Evolutionary conservation across 2,797 vertebrate species (phyloP).

Genomic region (Enoplosus armatus): DNA sequence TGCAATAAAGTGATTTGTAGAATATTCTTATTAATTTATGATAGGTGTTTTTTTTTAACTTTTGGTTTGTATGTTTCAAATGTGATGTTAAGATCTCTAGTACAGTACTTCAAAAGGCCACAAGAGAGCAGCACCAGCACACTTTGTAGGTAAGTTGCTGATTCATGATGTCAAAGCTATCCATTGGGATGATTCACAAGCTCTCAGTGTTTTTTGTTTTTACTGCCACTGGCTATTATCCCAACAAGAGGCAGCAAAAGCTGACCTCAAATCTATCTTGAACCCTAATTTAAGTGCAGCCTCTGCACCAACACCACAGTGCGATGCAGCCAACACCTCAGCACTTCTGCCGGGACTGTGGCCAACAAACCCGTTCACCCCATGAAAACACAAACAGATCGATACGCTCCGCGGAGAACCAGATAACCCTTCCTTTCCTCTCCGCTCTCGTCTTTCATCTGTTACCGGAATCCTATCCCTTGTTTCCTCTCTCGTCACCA

Average conservation of each 20-base stretch:
- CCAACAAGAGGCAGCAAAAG: conserved; percentile 33
- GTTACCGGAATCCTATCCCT: conserved; percentile 78
- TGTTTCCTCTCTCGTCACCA: conserved; percentile 77
- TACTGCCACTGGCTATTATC: conserved; percentile 25
- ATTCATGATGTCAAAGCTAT: conserved; percentile 8
- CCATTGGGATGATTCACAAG: conserved; percentile 9
- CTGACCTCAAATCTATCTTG: conserved; percentile 51
- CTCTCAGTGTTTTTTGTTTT: conserved; percentile 26
- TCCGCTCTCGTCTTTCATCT: conserved; percentile 81
- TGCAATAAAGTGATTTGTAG: conserved; percentile 84
- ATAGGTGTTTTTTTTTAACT: neutral
- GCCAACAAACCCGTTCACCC: conserved; percentile 83
- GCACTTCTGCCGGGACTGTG: conserved; percentile 77
- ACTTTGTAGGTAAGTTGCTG: conserved; percentile 1
- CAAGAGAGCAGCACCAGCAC: conserved; percentile 62
- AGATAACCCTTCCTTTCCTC: conserved; percentile 82
- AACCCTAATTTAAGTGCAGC: conserved; percentile 55
- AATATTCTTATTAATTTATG: conserved; percentile 47
- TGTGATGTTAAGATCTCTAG: neutral
- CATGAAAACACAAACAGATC: conserved; percentile 81
- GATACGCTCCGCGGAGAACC: conserved; percentile 70
- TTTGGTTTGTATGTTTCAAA: neutral
- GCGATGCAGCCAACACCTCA: conserved; percentile 70
- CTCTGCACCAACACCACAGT: conserved; percentile 56
- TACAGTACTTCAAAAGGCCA: conserved; percentile 5